Conservation (phyloP, 1,140 invertebrate genomes). For the Orchestia grillus region DNA sequence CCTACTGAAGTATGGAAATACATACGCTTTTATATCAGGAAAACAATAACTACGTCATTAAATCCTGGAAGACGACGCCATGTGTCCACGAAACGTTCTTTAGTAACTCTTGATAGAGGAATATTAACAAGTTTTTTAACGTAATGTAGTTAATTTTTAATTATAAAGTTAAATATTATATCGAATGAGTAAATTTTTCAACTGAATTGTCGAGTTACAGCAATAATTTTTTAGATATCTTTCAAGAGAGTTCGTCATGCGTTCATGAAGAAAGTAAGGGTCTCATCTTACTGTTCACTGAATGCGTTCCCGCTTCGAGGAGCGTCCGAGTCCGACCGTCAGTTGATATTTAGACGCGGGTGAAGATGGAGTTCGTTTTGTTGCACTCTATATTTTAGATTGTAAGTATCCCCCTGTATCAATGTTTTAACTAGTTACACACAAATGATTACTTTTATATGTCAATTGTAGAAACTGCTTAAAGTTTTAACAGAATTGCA, state of each 20-base stretch:
- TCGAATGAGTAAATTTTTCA: not conserved
- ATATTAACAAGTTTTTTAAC: too few relatives aligned
- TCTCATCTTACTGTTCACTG: conserved; percentile 16
- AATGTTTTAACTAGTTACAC: not conserved
- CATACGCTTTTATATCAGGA: not conserved
- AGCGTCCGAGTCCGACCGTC: not conserved
- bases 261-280: conserved; percentile 48
- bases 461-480: not conserved
- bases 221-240: not conserved
- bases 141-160: too few relatives aligned
- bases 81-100: not conserved
- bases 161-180: not conserved
- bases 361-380: not conserved
- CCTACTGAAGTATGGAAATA: not conserved
- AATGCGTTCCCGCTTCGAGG: conserved; percentile 13
- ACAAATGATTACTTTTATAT: not conserved
- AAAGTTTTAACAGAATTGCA: not conserved
- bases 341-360: conserved; percentile 2
- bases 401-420: conserved; percentile 10
- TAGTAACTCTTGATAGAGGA: not conserved
- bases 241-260: not conserved
- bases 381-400: not conserved
- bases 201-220: not conserved
- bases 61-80: not conserved
- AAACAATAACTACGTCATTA: not conserved